A percentile compares a stretch with the other conserved stretches of the same genome.
These are phyloP conservation scores for Tanytarsus gracilentus DNA, from an alignment of 2,888 invertebrate genomes.

Conservation along the genomic window DNA sequence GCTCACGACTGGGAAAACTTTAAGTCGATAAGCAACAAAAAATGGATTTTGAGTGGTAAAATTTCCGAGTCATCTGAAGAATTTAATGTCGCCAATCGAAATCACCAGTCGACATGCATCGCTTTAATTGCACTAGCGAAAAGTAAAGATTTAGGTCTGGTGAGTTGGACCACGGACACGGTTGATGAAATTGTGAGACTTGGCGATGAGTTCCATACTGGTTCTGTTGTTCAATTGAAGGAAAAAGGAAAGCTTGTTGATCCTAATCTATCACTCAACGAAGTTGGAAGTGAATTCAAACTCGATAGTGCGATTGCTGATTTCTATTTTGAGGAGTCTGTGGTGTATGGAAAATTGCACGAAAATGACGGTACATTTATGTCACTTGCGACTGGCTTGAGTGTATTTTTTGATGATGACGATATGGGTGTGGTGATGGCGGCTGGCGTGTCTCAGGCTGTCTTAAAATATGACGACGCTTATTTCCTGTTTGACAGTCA, in stretches of 20 bases:
- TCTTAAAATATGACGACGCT: constrained; percentile 48
- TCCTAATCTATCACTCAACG: constrained; percentile 36
- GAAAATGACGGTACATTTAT: not conserved
- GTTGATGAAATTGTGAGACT: constrained; percentile 42
- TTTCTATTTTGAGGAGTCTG: constrained; percentile 38
- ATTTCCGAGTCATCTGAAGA: constrained; percentile 32
- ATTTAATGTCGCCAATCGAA: not conserved
- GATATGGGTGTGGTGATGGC: constrained; percentile 48
- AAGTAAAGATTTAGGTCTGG: constrained; percentile 2
- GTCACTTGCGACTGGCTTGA: constrained; percentile 35
- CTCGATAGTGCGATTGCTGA: constrained; percentile 36
- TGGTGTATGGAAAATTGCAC: constrained; percentile 37
- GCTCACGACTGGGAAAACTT: constrained; percentile 41
- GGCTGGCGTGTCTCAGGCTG: constrained; percentile 47
- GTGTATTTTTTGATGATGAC: constrained; percentile 39
- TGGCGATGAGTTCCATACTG: constrained; percentile 43
- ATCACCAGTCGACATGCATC: constrained; percentile 10
- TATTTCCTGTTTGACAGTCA: constrained; percentile 53
- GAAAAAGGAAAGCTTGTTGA: constrained; percentile 35
- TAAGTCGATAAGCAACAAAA: constrained; percentile 32
- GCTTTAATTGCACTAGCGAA: constrained; percentile 25
- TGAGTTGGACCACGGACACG: constrained; percentile 35
- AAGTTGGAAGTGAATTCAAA: constrained; percentile 39
- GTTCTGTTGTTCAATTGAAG: constrained; percentile 36
- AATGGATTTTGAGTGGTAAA: constrained; percentile 42